A percentile compares a stretch with the other conserved stretches of the same genome.
Conservation (phyloP, 2,888 invertebrate genomes). For the Leucophenga maculata region DNA sequence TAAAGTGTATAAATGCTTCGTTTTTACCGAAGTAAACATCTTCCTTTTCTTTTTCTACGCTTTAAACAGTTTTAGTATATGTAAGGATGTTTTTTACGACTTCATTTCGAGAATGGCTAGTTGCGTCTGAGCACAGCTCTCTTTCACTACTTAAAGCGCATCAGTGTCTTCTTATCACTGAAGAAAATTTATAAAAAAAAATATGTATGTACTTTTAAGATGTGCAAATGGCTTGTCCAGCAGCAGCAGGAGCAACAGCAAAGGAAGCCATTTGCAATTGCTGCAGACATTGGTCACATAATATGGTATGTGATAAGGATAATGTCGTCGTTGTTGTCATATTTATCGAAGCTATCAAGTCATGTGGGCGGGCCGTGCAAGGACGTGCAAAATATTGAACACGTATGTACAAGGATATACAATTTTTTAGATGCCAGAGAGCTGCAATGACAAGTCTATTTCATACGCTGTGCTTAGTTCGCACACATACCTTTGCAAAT, state of each 20-base stretch:
- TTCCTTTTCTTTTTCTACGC: slow-evolving; percentile 2
- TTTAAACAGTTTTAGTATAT: not conserved
- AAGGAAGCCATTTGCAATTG: not conserved
- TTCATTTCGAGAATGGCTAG: not conserved
- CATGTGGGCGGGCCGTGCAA: too few species aligned
- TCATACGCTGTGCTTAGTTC: too few species aligned
- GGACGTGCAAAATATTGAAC: too few species aligned
- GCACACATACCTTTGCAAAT: too few species aligned
- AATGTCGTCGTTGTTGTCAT: not conserved
- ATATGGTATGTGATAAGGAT: slow-evolving; percentile 1
- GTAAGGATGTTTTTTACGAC: not conserved
- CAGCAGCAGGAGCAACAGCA: not conserved
- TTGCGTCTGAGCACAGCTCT: not conserved
- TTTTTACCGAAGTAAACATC: not conserved
- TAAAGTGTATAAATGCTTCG: too few species aligned
- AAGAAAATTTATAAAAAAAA: not conserved
- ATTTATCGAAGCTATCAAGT: too few species aligned
- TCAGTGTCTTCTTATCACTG: not conserved
- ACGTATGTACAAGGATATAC: too few species aligned
- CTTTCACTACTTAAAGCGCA: not conserved
- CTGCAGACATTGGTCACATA: not conserved
- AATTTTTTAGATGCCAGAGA: too few species aligned
- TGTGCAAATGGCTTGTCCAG: slow-evolving; percentile 8
- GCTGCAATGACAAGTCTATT: too few species aligned
- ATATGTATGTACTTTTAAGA: not conserved